Percentiles rank a stretch among this genome's conserved stretches.
These are phyloP conservation scores for Pollimyrus isidori DNA, from an alignment of 2,113 vertebrate species.

Conservation along the genomic window DNA sequence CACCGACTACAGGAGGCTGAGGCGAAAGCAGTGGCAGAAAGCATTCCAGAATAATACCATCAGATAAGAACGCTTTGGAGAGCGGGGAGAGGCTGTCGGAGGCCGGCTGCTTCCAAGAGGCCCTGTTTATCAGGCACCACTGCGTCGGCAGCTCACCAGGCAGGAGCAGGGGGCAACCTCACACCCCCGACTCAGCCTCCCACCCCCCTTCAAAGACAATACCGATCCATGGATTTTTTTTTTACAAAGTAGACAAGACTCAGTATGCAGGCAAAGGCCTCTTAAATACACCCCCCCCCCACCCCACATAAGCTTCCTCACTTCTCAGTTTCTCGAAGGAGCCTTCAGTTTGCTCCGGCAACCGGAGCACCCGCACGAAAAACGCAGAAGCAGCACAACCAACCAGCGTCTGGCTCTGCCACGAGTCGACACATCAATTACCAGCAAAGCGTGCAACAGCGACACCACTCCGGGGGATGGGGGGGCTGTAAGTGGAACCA, in stretches of 20 bases:
- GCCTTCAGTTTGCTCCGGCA: slow-evolving; percentile 46
- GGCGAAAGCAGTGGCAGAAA: slow-evolving; percentile 20
- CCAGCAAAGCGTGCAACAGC: background rate
- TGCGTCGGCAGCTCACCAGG: background rate
- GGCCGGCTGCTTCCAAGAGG: background rate
- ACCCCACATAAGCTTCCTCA: slow-evolving; percentile 20
- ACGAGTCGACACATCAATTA: background rate
- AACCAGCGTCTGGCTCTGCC: slow-evolving; percentile 6
- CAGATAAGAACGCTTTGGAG: slow-evolving; percentile 27
- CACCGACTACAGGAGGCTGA: background rate
- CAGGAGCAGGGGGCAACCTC: background rate
- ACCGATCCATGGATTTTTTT: background rate
- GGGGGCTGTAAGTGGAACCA: background rate
- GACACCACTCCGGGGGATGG: background rate
- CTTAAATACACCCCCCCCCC: background rate
- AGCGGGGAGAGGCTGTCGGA: background rate
- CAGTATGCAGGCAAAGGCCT: background rate
- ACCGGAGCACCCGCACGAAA: slow-evolving; percentile 41
- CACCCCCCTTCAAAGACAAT: background rate
- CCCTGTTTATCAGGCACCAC: background rate
- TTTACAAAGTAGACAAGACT: background rate
- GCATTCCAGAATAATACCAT: slow-evolving; percentile 28
- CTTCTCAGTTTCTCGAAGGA: slow-evolving; percentile 32
- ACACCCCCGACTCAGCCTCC: background rate
- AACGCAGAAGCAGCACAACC: slow-evolving; percentile 36